These are phyloP conservation scores for Leptestheria dahalacensis DNA, from an alignment of 1,140 invertebrate genomes.

Conservation along the genomic window DNA sequence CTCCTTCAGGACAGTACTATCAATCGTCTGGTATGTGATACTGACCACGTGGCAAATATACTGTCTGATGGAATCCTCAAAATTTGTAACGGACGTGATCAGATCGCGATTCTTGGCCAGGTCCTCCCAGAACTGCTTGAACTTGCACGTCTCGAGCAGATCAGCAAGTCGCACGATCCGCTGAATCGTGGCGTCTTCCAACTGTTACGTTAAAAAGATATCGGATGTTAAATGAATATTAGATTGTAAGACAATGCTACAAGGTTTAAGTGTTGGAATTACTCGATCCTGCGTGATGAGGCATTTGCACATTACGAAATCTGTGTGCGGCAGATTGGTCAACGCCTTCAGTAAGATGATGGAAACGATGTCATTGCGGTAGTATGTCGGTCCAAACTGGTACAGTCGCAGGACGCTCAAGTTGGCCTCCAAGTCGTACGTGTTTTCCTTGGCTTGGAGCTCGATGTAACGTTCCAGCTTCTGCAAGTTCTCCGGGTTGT, in stretches of 20 bases:
- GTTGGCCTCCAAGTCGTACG: constrained; percentile 92
- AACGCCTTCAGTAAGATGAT: constrained; percentile 85
- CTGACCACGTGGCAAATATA: constrained; percentile 95
- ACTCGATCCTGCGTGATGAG: constrained; percentile 73
- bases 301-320: constrained; percentile 93
- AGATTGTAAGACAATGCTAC: not conserved
- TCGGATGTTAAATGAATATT: constrained; percentile 2
- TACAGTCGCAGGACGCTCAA: constrained; percentile 79
- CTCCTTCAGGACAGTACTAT: constrained; percentile 59
- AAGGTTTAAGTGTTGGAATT: constrained; percentile 24
- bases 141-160: constrained; percentile 83
- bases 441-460: constrained; percentile 79
- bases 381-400: constrained; percentile 83
- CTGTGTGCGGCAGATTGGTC: constrained; percentile 90
- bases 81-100: constrained; percentile 63
- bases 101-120: constrained; percentile 30
- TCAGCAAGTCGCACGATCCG: constrained; percentile 79
- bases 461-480: constrained; percentile 84
- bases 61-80: constrained; percentile 90
- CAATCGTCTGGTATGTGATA: constrained; percentile 91
- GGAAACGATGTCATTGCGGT: constrained; percentile 62
- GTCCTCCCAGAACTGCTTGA: constrained; percentile 68
- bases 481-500: constrained; percentile 84
- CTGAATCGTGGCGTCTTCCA: constrained; percentile 62
- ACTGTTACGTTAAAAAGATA: constrained; percentile 36